Base-by-base conservation (phyloP, 2,888 invertebrate species). In the Amphiduros pacificus region DNA sequence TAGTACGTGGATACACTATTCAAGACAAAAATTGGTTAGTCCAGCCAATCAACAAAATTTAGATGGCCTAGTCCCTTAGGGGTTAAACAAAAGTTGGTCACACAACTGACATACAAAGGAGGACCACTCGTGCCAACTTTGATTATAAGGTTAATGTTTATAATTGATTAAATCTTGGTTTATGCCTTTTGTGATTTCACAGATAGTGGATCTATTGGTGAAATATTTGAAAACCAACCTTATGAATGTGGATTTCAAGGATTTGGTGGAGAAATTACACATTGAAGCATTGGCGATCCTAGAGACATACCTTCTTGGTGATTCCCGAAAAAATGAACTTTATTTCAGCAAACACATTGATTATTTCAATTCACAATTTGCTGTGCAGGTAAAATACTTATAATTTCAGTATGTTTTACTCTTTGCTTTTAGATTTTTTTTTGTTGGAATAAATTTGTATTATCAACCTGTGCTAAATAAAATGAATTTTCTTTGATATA, bases 261-360 rank as follows among this genome's bases (percentile, higher is more conserved):
- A 31, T 2, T 5, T 22, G 32, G 20, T 54, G n/a, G 24, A 11
- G 2, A 17, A 24, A n/a, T 2, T 54, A 11, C 22, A 22, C 17
- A 24, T 4, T 26, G 6, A 20, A 9, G 32, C 36, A 31, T 54
- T 32, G 32, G 22, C 28, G 31, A 36, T 54, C 17, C 31, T 54
- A 11, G 54, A 54, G 22, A 54, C 31, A 17, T 54, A 20, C 36
- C 36, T 54, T 26, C 17, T 31, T 20, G 54, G 54, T 2, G 36
- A 54, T 36, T 9, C n/a, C 36, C 54, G 54, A 17, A 54, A 54
- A 24, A 54, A 54, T 20, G 54, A 54, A 24, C 36, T 54, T 2
- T 54, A 54, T 24, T 2, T 54, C 4, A 24, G 32, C 54, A 54
- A 54, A 26, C 32, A 54, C 54, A 54, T 54, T 17, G 54, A 31